Percentiles rank a stretch among this genome's conserved stretches.
These are phyloP conservation scores for Nomada ferruginata DNA, from an alignment of 2,888 invertebrate species.

Conservation along the genomic window DNA sequence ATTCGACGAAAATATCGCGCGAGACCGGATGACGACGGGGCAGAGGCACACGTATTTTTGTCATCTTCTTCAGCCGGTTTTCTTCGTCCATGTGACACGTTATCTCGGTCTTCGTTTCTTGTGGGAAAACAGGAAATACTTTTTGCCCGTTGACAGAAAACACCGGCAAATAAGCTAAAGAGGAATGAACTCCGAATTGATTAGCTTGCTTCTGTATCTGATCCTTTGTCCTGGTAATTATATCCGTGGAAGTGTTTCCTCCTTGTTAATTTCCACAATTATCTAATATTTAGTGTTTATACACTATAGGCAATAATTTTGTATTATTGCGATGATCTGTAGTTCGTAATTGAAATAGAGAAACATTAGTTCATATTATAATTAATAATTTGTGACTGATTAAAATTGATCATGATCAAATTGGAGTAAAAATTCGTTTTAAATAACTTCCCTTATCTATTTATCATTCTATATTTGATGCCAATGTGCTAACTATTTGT, in stretches of 20 bases:
- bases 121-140: conserved; percentile 66
- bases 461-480: background rate
- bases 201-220: background rate
- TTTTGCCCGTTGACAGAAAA: conserved; percentile 60
- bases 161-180: conserved; percentile 15
- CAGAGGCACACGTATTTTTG: conserved; percentile 68
- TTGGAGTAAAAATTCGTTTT: background rate
- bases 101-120: conserved; percentile 17
- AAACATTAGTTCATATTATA: too few relatives aligned
- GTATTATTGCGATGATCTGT: too few relatives aligned
- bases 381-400: too few relatives aligned
- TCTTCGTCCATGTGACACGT: conserved; percentile 5
- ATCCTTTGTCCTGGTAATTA: background rate
- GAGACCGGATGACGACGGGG: conserved; percentile 66
- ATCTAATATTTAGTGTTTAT: background rate
- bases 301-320: too few relatives aligned
- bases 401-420: too few relatives aligned
- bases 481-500: too few relatives aligned
- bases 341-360: too few relatives aligned
- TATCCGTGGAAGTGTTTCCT: background rate
- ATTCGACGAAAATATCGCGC: conserved; percentile 62
- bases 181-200: conserved; percentile 9
- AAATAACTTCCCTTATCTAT: background rate
- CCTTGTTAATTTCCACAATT: conserved; percentile 1
- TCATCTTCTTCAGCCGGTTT: conserved; percentile 48